These are phyloP conservation scores for Brassicogethes aeneus DNA, from an alignment of 2,888 invertebrate genomes.

Conservation along the genomic window DNA sequence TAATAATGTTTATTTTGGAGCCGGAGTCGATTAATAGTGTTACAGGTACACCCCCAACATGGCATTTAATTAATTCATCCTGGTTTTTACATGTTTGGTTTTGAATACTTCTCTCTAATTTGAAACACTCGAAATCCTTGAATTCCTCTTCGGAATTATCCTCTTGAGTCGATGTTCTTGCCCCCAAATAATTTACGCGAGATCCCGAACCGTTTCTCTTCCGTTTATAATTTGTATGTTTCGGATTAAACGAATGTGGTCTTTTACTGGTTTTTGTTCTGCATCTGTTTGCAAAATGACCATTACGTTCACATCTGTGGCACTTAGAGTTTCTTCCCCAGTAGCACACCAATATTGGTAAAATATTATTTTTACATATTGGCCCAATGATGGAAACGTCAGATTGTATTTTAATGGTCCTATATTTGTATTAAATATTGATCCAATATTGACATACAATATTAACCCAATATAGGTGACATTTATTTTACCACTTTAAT, in stretches of 20 bases:
- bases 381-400: too few species aligned
- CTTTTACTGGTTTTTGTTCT: constrained; percentile 5
- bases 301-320: constrained; percentile 12
- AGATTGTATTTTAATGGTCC: too few species aligned
- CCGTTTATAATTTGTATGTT: background rate
- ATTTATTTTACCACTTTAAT: too few species aligned
- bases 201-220: too few species aligned
- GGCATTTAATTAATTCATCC: constrained; percentile 10
- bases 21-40: constrained; percentile 10
- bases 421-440: too few species aligned
- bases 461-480: too few species aligned
- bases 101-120: constrained; percentile 5
- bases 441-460: too few species aligned
- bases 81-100: background rate
- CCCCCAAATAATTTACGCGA: too few species aligned
- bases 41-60: constrained; percentile 7
- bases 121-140: constrained; percentile 8
- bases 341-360: too few species aligned
- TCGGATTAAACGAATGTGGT: background rate
- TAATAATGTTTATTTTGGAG: constrained; percentile 4
- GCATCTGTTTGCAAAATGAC: constrained; percentile 14
- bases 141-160: background rate
- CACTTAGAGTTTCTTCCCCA: constrained; percentile 12
- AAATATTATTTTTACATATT: too few species aligned
- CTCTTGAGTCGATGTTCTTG: background rate